A percentile compares a stretch with the other conserved stretches of the same genome.
phyloP scores from a whole-genome alignment of 2,113 vertebrate species.

The Paracanthobrama guichenoti region DNA sequence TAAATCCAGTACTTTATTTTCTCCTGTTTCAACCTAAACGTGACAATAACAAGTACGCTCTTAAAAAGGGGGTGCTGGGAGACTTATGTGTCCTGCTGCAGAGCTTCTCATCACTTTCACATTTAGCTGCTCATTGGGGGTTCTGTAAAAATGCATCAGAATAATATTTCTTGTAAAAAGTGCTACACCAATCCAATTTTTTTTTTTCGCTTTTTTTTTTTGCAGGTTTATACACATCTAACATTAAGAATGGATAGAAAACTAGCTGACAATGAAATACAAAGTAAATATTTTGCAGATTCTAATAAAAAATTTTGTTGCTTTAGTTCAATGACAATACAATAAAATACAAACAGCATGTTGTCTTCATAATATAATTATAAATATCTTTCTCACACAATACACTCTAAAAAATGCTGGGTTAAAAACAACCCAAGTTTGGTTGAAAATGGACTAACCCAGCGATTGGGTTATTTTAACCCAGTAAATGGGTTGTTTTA shows the following conservation, averaged over 20 bases:
- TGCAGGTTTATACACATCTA: neutral
- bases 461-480: too few species aligned
- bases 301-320: neutral
- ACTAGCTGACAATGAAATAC: neutral
- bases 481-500: too few species aligned
- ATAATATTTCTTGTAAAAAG: neutral
- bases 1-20: too few species aligned
- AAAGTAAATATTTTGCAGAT: neutral
- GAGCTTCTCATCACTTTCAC: neutral
- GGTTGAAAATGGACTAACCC: too few species aligned
- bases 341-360: neutral
- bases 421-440: too few species aligned
- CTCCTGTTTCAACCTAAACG: too few species aligned
- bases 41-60: neutral
- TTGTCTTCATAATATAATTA: neutral
- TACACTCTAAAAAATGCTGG: too few species aligned
- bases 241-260: neutral
- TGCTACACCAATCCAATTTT: too few species aligned
- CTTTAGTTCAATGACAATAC: neutral
- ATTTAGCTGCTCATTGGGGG: neutral
- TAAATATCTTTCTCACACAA: neutral
- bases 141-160: neutral
- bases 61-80: neutral
- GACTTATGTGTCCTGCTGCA: neutral
- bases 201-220: too few species aligned